Conservation (phyloP, 2,113 vertebrate genomes). For the Campylomormyrus tamandua region DNA sequence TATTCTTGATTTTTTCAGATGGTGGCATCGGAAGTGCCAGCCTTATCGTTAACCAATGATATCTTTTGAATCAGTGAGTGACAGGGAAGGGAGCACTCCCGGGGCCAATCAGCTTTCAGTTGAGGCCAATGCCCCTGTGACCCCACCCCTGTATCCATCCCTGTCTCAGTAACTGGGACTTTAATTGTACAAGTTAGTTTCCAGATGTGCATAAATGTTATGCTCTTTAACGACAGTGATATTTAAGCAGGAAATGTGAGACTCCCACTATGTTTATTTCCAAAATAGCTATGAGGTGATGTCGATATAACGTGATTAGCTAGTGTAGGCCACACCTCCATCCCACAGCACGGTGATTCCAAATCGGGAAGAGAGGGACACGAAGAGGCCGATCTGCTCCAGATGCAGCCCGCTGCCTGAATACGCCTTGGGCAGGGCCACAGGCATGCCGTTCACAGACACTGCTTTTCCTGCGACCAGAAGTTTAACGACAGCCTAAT, state of each 20-base stretch:
- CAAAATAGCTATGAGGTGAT: background rate
- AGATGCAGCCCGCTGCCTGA: constrained; percentile 70
- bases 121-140: background rate
- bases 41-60: background rate
- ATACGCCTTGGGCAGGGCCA: constrained; percentile 71
- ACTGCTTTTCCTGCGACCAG: constrained; percentile 68
- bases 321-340: constrained; percentile 61
- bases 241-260: background rate
- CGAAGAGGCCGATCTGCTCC: constrained; percentile 66
- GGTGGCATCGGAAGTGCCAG: background rate
- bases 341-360: constrained; percentile 82
- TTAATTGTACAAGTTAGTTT: background rate
- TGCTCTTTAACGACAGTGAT: background rate
- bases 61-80: background rate
- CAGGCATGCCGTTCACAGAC: constrained; percentile 71
- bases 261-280: background rate
- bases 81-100: background rate
- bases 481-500: background rate
- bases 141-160: background rate
- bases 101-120: background rate
- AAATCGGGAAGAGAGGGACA: constrained; percentile 64
- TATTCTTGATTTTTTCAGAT: background rate
- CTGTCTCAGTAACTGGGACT: background rate
- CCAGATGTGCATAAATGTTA: background rate
- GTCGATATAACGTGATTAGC: background rate